A percentile compares a stretch with the other conserved stretches of the same genome.
Conservation (phyloP, 2,888 invertebrate genomes). For the Spatulosminthurus flaviceps region DNA sequence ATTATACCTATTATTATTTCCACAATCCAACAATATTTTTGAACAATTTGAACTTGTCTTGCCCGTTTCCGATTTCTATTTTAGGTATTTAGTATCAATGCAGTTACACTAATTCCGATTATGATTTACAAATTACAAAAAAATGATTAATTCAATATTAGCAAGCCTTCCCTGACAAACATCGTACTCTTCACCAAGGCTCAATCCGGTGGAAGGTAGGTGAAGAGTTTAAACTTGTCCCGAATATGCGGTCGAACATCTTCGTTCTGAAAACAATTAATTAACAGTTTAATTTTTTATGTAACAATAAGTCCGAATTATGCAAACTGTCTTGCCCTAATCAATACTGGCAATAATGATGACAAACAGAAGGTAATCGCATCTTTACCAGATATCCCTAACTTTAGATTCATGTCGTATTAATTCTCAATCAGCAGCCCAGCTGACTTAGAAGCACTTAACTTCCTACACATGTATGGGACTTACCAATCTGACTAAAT, state of each 20-base stretch:
- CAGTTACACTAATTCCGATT: slow-evolving; percentile 10
- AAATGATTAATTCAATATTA: neutral
- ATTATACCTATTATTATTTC: slow-evolving; percentile 13
- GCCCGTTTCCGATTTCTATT: slow-evolving; percentile 22
- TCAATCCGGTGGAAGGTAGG: slow-evolving; percentile 87
- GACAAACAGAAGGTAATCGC: too few relatives aligned
- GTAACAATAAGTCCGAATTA: neutral
- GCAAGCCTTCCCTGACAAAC: neutral
- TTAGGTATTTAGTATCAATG: slow-evolving; percentile 12
- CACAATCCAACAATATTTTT: slow-evolving; percentile 28
- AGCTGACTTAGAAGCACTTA: too few relatives aligned
- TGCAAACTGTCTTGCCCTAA: neutral
- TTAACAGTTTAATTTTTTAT: neutral
- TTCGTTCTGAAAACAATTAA: slow-evolving; percentile 74
- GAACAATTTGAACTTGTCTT: slow-evolving; percentile 40
- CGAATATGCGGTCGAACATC: slow-evolving; percentile 93
- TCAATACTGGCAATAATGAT: too few relatives aligned
- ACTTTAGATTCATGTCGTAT: too few relatives aligned
- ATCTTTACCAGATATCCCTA: too few relatives aligned
- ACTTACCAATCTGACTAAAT: slow-evolving; percentile 80
- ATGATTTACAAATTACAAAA: slow-evolving; percentile 20
- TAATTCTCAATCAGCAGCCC: too few relatives aligned
- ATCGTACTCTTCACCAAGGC: neutral
- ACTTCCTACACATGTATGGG: too few relatives aligned
- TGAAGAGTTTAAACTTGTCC: slow-evolving; percentile 88